Evolutionary conservation across 2,113 vertebrate genomes (phyloP).

Genomic region (Coreoperca whiteheadi): DNA sequence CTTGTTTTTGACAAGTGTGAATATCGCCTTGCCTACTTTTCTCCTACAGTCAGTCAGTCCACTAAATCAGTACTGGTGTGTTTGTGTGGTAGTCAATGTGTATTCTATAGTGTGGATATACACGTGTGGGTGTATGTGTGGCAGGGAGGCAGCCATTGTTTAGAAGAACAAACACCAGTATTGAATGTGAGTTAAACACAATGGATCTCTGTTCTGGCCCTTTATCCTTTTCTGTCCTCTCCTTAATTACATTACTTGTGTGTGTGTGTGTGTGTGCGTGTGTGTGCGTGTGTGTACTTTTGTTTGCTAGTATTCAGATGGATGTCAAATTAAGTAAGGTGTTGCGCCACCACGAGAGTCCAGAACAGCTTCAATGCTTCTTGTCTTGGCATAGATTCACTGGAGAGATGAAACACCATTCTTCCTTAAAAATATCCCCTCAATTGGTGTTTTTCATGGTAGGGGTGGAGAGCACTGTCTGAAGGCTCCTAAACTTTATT

Average conservation of each 20-base stretch:
- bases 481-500: neutral
- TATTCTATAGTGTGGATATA: neutral
- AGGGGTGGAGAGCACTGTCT: neutral
- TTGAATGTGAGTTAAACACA: conserved; percentile 43
- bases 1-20: conserved; percentile 18
- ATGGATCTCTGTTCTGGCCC: conserved; percentile 30
- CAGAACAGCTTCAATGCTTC: neutral
- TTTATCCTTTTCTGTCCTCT: neutral
- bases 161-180: conserved; percentile 56
- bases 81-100: conserved; percentile 16
- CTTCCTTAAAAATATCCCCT: neutral
- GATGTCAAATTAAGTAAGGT: neutral
- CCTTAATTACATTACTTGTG: neutral
- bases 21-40: conserved; percentile 31
- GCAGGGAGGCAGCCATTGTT: conserved; percentile 47
- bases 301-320: neutral
- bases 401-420: neutral
- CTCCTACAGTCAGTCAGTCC: neutral
- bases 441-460: neutral
- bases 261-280: no score
- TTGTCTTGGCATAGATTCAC: neutral
- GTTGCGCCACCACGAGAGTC: neutral
- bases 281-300: neutral
- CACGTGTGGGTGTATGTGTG: neutral
- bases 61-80: neutral